Evolutionary conservation across 2,888 invertebrate species (phyloP), one percentile per base, ranked within the genome.

Genomic region (Tineola bisselliella): DNA sequence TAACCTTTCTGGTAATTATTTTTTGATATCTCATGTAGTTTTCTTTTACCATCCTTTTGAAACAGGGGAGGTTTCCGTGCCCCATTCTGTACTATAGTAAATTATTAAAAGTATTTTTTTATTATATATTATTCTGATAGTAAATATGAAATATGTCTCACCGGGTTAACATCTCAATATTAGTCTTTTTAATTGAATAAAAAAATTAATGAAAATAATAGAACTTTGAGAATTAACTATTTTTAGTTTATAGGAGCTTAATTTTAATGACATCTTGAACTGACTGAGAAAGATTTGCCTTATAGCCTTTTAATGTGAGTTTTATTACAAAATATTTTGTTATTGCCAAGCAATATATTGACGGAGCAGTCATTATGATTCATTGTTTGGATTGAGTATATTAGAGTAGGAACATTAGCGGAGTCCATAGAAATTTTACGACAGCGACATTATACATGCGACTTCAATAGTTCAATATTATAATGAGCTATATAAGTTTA

Each of bases 261-360:
- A 48, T 17, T 48, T 15, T 18, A 17, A 48, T 18, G 15, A 13
- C 15, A 48, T 15, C 18, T 48, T 18, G 17, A 18, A 54, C 8
- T 25, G 25, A 54, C 54, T 54, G 54, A 5, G 54, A 15, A 6
- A 25, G 54, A 54, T 54, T 54, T 18, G 54, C 17, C 54, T 54
- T 54, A 54, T 25, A 25, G 25, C 19, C 19, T 54, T 54, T 54
- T 54, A 54, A 54, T 25, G 25, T 5, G 54, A 12, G 25, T 54
- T 54, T 54, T 54, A 54, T 54, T 54, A 25, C 54, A 54, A 54
- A 52, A 54, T 54, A 54, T 54, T 48, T 54, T 54, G 54, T 54
- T 54, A 54, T 48, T 54, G 54, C 54, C 54, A 54, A 54, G 54
- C 54, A 54, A 25, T 54, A 54, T 54, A 54, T 54, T 54, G 54